Conservation (phyloP, 2,888 invertebrate species). For the Harpagoxenus sublaevis region DNA sequence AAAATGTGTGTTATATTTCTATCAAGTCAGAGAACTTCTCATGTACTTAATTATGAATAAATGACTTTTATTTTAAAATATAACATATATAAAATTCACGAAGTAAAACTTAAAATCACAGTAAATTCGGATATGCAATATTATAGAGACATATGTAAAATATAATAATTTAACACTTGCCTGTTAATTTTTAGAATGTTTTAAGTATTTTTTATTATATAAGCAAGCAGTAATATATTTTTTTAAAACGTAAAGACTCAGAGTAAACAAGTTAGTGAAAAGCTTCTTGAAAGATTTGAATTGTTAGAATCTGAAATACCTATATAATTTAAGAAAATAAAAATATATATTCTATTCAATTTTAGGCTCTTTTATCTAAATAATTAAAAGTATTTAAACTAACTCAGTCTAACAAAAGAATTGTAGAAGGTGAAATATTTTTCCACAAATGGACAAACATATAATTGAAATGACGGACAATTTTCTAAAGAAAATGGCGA, state of each 20-base stretch:
- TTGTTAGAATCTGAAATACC: neutral
- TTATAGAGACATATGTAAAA: neutral
- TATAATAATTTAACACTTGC: neutral
- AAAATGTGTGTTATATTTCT: conserved; percentile 5
- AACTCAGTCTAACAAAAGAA: neutral
- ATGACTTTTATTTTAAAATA: neutral
- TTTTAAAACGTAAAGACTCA: neutral
- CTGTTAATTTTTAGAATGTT: neutral
- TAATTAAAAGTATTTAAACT: conserved; percentile 12
- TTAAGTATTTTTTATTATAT: neutral
- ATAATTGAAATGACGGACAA: neutral
- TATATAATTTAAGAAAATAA: neutral
- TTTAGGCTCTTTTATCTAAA: neutral
- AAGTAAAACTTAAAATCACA: neutral
- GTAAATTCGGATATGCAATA: neutral
- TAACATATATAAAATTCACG: neutral
- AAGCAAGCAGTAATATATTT: neutral
- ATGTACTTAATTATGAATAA: neutral
- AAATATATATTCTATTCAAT: neutral
- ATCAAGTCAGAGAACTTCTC: neutral
- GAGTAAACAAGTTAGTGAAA: neutral
- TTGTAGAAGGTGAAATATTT: neutral
- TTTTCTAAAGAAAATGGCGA: conserved; percentile 3
- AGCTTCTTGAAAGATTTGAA: neutral
- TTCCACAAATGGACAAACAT: conserved; percentile 14